Evolutionary conservation across 2,797 vertebrate species (phyloP), one percentile per base, ranked within the genome.

Genomic region (Danio tinwini): DNA sequence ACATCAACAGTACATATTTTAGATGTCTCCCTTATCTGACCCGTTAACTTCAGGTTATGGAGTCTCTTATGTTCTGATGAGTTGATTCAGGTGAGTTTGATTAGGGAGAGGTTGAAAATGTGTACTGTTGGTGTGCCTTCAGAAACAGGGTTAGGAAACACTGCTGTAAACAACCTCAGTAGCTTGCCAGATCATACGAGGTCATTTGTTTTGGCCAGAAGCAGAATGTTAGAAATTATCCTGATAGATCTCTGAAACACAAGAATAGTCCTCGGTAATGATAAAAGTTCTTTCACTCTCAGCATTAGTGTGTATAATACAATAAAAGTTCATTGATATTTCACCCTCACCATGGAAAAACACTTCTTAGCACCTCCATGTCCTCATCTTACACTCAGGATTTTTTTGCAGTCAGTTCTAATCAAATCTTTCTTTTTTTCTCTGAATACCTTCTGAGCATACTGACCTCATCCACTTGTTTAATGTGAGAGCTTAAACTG

Each of bases 331-430:
- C 64, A 68, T 29, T 67, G 62, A 69, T 53, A 49, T 61, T 62
- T 69, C 69, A 44, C 37, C 47, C 76, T 69, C 39, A 74, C 39
- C 50, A n/a, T 72, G 50, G 76, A 82, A 79, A 74, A 73, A 68
- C 64, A 74, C 71, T 80, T 70, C 75, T 65, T 53, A 42, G 39
- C 39, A 67, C 56, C 53, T 71, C 65, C 10, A 42, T 52, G 61
- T 53, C 59, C 19, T 58, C 44, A 37, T 64, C 49, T 76, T 42
- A 65, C 47, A 40, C 61, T 76, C 53, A 19, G 29, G 44, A 19
- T 49, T 55, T 69, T 69, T 61, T 49, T 59, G 39, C 44, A 76
- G 44, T 70, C 76, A 16, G 17, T 61, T 69, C 44, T 69, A 78
- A 78, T 70, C 55, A 0, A 59, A 76, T 76, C 50, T 47, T 3